phyloP scores from a whole-genome alignment of 2,888 invertebrate genomes.

The Pterobdella sp. region DNA sequence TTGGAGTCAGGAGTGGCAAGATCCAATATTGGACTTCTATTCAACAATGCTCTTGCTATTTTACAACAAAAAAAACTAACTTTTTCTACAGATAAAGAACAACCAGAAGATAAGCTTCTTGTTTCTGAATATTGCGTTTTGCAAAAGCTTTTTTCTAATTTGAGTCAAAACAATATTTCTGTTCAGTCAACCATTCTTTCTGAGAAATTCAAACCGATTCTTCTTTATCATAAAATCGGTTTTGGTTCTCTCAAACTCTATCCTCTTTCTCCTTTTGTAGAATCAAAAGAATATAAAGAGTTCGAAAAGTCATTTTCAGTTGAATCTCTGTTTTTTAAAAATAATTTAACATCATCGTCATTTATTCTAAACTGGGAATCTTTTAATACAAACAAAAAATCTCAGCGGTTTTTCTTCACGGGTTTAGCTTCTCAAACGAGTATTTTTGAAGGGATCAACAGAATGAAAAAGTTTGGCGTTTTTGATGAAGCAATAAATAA shows the following conservation, averaged over 20 bases:
- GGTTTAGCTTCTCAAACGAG: slow-evolving; percentile 9
- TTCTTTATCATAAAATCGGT: slow-evolving; percentile 24
- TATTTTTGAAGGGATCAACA: slow-evolving; percentile 16
- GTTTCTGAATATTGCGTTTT: neutral
- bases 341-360: neutral
- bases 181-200: slow-evolving; percentile 1
- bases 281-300: slow-evolving; percentile 21
- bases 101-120: neutral
- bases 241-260: slow-evolving; percentile 23
- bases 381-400: slow-evolving; percentile 14
- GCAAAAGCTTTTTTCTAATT: neutral
- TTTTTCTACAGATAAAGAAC: neutral
- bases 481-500: neutral
- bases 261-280: slow-evolving; percentile 11
- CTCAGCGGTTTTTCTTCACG: slow-evolving; percentile 17
- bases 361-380: slow-evolving; percentile 21
- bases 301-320: neutral
- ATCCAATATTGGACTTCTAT: slow-evolving; percentile 14
- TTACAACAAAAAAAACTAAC: neutral
- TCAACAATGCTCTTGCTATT: slow-evolving; percentile 11
- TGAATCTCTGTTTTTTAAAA: neutral
- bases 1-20: neutral
- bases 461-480: slow-evolving; percentile 9
- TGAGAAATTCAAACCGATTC: neutral
- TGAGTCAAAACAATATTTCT: slow-evolving; percentile 16